Percentiles rank a stretch among this genome's conserved stretches.
These are phyloP conservation scores for Aleiodes testaceus DNA, from an alignment of 2,888 invertebrate genomes.

Conservation along the genomic window DNA sequence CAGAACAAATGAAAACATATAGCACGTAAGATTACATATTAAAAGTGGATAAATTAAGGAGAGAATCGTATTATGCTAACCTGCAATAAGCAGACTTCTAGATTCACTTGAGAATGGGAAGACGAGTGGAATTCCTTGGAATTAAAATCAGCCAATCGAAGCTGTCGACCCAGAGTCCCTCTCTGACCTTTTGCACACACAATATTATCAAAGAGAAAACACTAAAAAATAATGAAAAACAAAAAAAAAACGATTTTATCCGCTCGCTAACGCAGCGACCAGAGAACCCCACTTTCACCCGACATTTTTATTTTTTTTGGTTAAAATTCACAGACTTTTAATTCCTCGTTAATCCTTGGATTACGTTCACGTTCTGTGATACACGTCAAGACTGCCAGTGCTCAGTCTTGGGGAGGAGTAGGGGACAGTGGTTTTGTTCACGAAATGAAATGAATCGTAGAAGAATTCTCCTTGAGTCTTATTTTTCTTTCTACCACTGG, in stretches of 20 bases:
- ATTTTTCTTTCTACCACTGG: slow-evolving; percentile 14
- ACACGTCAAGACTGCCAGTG: slow-evolving; percentile 35
- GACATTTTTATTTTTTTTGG: slow-evolving; percentile 55
- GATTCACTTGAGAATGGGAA: too few relatives aligned
- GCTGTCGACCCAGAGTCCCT: slow-evolving; percentile 9
- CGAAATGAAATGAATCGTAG: slow-evolving; percentile 11
- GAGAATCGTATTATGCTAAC: neutral
- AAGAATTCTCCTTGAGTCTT: slow-evolving; percentile 11
- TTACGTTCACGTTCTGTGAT: slow-evolving; percentile 31
- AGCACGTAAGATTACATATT: neutral
- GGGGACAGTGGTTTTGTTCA: slow-evolving; percentile 22
- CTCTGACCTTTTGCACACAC: slow-evolving; percentile 14
- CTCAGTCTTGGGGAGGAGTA: slow-evolving; percentile 8
- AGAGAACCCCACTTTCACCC: slow-evolving; percentile 55
- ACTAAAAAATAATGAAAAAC: too few relatives aligned
- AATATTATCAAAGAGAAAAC: neutral
- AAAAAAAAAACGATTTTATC: neutral
- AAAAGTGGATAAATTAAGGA: neutral
- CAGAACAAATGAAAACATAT: neutral
- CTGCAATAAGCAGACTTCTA: too few relatives aligned
- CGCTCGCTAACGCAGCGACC: slow-evolving; percentile 49
- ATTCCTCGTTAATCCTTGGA: neutral
- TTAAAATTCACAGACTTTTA: slow-evolving; percentile 14
- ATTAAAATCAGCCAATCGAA: neutral
- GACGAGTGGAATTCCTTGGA: neutral